These are phyloP conservation scores for Leptinotarsa juncta DNA, from an alignment of 2,888 invertebrate species.

Conservation along the genomic window DNA sequence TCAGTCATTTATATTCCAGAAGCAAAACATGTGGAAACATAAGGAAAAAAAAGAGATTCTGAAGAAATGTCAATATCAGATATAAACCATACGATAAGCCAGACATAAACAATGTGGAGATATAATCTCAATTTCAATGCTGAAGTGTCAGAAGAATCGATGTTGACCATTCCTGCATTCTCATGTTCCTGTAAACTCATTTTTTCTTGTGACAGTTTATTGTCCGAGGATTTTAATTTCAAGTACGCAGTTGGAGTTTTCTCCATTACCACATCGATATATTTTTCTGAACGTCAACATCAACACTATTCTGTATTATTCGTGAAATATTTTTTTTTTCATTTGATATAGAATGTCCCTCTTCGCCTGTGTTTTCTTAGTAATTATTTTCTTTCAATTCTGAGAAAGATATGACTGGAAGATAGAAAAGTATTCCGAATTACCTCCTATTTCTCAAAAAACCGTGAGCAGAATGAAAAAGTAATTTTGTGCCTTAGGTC, in stretches of 20 bases:
- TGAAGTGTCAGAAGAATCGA: background rate
- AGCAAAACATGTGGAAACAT: background rate
- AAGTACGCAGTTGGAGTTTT: background rate
- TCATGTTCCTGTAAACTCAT: background rate
- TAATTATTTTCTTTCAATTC: too few species aligned
- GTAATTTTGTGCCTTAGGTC: too few species aligned
- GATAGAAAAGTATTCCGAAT: too few species aligned
- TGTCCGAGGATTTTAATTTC: background rate
- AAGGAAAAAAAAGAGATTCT: background rate
- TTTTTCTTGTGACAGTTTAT: background rate
- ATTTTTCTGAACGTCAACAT: background rate
- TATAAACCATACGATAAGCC: background rate
- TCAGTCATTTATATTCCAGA: background rate
- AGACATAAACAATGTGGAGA: background rate
- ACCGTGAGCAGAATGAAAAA: too few species aligned
- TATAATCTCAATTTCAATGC: background rate
- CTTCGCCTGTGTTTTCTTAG: too few species aligned
- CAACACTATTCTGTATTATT: background rate
- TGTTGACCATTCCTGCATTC: background rate
- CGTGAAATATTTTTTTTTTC: too few species aligned
- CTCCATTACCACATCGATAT: background rate
- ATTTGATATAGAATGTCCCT: too few species aligned
- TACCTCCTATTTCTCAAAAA: too few species aligned
- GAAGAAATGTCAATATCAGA: background rate
- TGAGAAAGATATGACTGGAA: too few species aligned